Evolutionary conservation across 1,140 invertebrate species (phyloP).

Genomic region (Tetramorium simillimum): DNA sequence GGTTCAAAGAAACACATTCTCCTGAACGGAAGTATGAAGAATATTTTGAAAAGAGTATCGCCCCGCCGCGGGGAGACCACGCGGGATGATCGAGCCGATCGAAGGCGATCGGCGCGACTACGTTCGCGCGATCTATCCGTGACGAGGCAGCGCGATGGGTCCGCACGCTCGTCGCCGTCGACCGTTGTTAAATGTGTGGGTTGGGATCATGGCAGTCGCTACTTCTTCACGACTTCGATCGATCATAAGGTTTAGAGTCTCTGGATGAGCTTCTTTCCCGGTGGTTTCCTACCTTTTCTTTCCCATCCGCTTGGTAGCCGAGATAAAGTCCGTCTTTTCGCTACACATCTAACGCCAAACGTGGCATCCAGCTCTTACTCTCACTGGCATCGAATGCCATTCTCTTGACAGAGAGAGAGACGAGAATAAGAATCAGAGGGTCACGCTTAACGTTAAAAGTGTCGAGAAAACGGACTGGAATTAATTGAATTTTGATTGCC

Average conservation of each 20-base stretch:
- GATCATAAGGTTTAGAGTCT: conserved; percentile 63
- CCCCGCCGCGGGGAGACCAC: conserved; percentile 67
- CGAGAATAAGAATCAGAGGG: not conserved
- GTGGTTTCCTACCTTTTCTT: not conserved
- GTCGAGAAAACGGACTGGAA: not conserved
- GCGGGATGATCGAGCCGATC: conserved; percentile 14
- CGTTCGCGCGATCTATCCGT: conserved; percentile 60
- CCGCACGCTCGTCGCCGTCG: conserved; percentile 67
- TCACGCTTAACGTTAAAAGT: not conserved
- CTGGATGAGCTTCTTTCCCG: conserved; percentile 34
- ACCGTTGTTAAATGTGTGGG: conserved; percentile 49
- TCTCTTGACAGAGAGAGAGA: not conserved
- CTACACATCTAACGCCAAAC: not conserved
- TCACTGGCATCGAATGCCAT: not conserved
- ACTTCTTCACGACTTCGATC: conserved; percentile 65
- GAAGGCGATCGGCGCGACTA: not conserved
- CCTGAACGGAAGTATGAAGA: conserved; percentile 80
- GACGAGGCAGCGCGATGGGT: conserved; percentile 77
- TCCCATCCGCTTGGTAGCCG: conserved; percentile 35
- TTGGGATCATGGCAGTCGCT: conserved; percentile 59
- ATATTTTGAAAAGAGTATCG: conserved; percentile 84
- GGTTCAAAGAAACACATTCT: conserved; percentile 82
- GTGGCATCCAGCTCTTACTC: not conserved
- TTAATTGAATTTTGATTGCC: conserved; percentile 24
- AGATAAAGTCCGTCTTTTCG: not conserved